phyloP scores from a whole-genome alignment of 1,140 invertebrate genomes.

The Micrasema longulum region DNA sequence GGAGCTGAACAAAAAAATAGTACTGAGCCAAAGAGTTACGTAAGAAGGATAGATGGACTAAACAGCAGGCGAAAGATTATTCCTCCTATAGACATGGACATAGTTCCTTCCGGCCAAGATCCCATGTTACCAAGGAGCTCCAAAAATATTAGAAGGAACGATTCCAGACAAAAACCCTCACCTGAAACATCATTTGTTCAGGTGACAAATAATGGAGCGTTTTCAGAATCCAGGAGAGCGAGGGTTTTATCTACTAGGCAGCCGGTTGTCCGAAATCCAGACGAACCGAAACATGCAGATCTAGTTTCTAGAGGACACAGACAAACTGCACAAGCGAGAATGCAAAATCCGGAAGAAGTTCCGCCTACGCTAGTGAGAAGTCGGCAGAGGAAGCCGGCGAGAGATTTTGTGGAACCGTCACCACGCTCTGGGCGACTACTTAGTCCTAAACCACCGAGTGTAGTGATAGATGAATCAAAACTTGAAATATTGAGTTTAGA shows the following conservation, averaged over 20 bases:
- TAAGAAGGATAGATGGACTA: slow-evolving; percentile 38
- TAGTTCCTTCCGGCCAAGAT: slow-evolving; percentile 20
- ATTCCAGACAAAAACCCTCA: slow-evolving; percentile 22
- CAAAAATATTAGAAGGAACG: slow-evolving; percentile 39
- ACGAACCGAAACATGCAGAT: slow-evolving; percentile 8
- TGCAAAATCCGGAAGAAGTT: not conserved
- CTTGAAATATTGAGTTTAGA: slow-evolving; percentile 53
- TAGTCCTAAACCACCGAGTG: slow-evolving; percentile 11
- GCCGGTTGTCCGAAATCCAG: slow-evolving; percentile 9
- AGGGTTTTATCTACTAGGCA: slow-evolving; percentile 46
- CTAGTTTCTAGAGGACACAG: slow-evolving; percentile 36
- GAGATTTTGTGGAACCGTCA: not conserved
- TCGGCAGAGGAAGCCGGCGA: slow-evolving; percentile 22
- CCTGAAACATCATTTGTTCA: slow-evolving; percentile 41
- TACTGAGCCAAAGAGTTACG: slow-evolving; percentile 42
- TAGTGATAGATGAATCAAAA: slow-evolving; percentile 48
- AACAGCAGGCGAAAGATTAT: slow-evolving; percentile 16
- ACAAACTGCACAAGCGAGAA: slow-evolving; percentile 7
- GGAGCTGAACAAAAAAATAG: not conserved
- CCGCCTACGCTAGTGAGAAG: slow-evolving; percentile 15
- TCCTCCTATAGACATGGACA: slow-evolving; percentile 17
- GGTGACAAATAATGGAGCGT: slow-evolving; percentile 49
- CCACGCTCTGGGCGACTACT: not conserved
- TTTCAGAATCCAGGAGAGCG: slow-evolving; percentile 45
- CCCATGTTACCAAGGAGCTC: slow-evolving; percentile 39